These are phyloP conservation scores for Mechanitis mazaeus DNA, from an alignment of 2,888 invertebrate genomes.

Conservation along the genomic window DNA sequence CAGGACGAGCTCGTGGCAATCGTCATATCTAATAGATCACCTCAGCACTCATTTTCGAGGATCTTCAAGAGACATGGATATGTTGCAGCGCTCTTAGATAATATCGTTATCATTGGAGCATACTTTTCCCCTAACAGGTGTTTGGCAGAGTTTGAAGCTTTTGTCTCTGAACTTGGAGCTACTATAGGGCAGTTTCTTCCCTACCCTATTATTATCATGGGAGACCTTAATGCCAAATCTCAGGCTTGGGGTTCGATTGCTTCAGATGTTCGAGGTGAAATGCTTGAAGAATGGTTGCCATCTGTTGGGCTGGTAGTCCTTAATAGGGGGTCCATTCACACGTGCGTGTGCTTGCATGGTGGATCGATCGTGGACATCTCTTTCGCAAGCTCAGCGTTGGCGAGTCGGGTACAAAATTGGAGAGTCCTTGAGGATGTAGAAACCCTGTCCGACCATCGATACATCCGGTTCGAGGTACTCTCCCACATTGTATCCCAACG, in stretches of 20 bases:
- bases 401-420: conserved; percentile 20
- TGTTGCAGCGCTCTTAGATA: conserved; percentile 15
- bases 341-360: conserved; percentile 30
- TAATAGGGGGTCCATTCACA: conserved; percentile 24
- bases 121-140: conserved; percentile 31
- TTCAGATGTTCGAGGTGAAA: conserved; percentile 21
- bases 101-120: conserved; percentile 17
- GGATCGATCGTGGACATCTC: conserved; percentile 29
- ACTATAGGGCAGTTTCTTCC: background rate
- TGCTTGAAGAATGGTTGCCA: conserved; percentile 23
- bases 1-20: conserved; percentile 8
- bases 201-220: conserved; percentile 12
- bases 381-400: conserved; percentile 17
- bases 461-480: conserved; percentile 17
- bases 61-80: conserved; percentile 17
- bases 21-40: background rate
- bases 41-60: background rate
- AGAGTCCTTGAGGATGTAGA: conserved; percentile 20
- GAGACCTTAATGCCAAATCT: conserved; percentile 28
- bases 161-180: conserved; percentile 13
- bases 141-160: conserved; percentile 27
- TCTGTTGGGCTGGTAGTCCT: conserved; percentile 15
- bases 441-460: conserved; percentile 25
- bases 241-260: conserved; percentile 24
- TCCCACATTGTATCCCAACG: background rate